Percentiles rank a stretch among this genome's conserved stretches.
phyloP scores from a whole-genome alignment of 2,888 invertebrate genomes.

The Diabrotica balteata region DNA sequence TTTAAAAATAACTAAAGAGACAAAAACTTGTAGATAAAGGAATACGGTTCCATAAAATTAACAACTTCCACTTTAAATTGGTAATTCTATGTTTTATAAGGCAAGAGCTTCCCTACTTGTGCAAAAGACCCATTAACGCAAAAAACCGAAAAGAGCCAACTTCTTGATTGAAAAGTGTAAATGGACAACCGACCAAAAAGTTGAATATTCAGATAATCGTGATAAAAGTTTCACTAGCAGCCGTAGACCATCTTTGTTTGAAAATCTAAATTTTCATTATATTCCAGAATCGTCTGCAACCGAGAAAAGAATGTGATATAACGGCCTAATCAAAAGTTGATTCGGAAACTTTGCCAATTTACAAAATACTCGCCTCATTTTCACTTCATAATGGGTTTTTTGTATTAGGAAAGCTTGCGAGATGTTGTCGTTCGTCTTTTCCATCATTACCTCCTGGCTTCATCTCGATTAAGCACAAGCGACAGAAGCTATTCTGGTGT shows the following conservation, averaged over 20 bases:
- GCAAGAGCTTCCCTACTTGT: too few relatives aligned
- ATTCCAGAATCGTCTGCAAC: conserved; percentile 6
- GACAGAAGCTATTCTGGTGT: too few relatives aligned
- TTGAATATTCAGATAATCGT: neutral
- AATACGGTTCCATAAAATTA: too few relatives aligned
- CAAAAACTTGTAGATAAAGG: too few relatives aligned
- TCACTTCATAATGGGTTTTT: conserved; percentile 24
- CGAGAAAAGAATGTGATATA: conserved; percentile 16
- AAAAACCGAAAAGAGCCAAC: neutral
- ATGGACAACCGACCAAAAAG: neutral
- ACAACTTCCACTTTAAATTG: too few relatives aligned
- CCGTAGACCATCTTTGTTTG: conserved; percentile 1
- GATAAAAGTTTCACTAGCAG: neutral
- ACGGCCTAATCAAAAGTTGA: conserved; percentile 29
- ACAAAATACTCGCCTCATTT: conserved; percentile 26
- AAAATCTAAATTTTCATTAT: conserved; percentile 21
- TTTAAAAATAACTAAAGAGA: too few relatives aligned
- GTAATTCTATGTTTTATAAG: too few relatives aligned
- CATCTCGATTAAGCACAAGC: too few relatives aligned
- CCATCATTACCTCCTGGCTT: neutral
- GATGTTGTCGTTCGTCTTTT: neutral
- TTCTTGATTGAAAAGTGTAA: neutral
- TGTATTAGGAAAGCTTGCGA: conserved; percentile 2
- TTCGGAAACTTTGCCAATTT: conserved; percentile 27
- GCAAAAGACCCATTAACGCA: too few relatives aligned